phyloP scores from a whole-genome alignment of 2,797 vertebrate species.

The Lutjanus campechanus region DNA sequence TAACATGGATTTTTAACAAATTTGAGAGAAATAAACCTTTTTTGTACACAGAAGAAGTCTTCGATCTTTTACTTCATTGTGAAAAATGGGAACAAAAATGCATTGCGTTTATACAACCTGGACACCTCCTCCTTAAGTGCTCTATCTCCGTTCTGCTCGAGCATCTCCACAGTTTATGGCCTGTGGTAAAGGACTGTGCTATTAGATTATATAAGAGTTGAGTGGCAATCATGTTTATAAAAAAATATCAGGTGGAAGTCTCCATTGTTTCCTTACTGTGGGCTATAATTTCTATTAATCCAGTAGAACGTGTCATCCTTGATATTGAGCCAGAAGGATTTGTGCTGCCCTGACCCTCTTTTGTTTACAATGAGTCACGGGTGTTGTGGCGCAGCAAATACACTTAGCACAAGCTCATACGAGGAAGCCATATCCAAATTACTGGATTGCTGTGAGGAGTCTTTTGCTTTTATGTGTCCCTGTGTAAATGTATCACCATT shows the following conservation, averaged over 20 bases:
- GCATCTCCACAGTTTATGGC: conserved; percentile 5
- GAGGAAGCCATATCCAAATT: conserved; percentile 44
- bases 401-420: conserved; percentile 53
- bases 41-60: too few relatives aligned
- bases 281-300: conserved; percentile 66
- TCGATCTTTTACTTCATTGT: too few relatives aligned
- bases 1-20: too few relatives aligned
- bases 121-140: not conserved
- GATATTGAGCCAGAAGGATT: conserved; percentile 62
- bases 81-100: too few relatives aligned
- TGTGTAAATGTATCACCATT: not conserved
- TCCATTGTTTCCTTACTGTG: conserved; percentile 45
- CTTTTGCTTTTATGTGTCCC: not conserved
- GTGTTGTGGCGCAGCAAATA: conserved; percentile 47
- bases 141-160: not conserved
- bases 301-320: conserved; percentile 60
- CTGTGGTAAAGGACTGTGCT: conserved; percentile 1
- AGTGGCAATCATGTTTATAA: conserved; percentile 5
- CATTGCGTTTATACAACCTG: too few relatives aligned
- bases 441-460: conserved; percentile 32
- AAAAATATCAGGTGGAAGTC: conserved; percentile 9
- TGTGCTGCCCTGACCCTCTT: conserved; percentile 59
- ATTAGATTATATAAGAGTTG: conserved; percentile 18
- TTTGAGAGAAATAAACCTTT: too few relatives aligned
- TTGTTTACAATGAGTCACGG: conserved; percentile 66